phyloP scores from a whole-genome alignment of 2,888 invertebrate species.

The Stramonita haemastoma region DNA sequence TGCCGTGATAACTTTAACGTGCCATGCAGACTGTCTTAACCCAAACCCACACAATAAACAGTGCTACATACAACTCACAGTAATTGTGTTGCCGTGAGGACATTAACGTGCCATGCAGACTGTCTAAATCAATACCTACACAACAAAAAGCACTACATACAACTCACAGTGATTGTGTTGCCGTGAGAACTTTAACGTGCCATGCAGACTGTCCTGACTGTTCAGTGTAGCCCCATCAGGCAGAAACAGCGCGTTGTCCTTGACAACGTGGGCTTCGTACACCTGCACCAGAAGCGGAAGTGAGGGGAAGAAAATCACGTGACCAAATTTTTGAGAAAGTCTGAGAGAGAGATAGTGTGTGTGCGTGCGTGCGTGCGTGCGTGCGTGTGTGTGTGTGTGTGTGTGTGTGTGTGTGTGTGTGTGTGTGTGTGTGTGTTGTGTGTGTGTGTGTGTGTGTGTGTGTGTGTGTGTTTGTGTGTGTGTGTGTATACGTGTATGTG shows the following conservation, averaged over 20 bases:
- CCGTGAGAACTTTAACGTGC: slow-evolving; percentile 58
- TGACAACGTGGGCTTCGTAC: slow-evolving; percentile 65
- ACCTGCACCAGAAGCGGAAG: slow-evolving; percentile 55
- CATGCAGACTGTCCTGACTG: slow-evolving; percentile 56
- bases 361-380: not conserved
- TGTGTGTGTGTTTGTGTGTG: not conserved
- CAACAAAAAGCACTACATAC: too few relatives aligned
- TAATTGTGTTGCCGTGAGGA: too few relatives aligned
- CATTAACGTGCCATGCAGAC: too few relatives aligned
- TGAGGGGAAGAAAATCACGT: not conserved
- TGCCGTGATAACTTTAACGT: slow-evolving; percentile 57
- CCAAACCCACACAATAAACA: too few relatives aligned
- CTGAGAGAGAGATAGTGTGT: not conserved
- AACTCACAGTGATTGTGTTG: slow-evolving; percentile 56
- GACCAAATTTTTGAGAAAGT: not conserved
- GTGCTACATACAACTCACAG: too few relatives aligned
- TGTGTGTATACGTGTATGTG: slow-evolving; percentile 11
- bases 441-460: too few relatives aligned
- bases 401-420: slow-evolving; percentile 14
- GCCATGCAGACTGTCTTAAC: slow-evolving; percentile 58
- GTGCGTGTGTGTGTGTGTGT: slow-evolving; percentile 17
- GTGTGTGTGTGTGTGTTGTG: slow-evolving; percentile 13
- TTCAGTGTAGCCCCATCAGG: slow-evolving; percentile 52
- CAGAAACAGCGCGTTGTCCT: slow-evolving; percentile 57
- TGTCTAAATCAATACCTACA: too few relatives aligned